Base-by-base conservation (phyloP, 1,140 invertebrate genomes). In the Drosophila rufa region DNA sequence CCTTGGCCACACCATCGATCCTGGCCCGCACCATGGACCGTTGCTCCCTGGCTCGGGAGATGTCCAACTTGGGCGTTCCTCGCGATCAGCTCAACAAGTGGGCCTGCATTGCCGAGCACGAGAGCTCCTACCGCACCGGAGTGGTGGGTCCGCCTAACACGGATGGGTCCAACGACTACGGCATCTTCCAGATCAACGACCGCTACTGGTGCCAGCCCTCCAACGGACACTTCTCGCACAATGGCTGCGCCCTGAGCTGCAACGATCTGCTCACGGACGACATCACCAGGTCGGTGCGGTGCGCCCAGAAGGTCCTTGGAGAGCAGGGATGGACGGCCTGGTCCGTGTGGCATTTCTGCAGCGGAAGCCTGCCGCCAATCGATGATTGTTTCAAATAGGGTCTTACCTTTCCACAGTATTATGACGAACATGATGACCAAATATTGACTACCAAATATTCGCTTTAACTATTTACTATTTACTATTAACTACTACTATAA, bases 181-280 rank as follows among this genome's bases (percentile, higher is more conserved):
- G 92, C 0, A 71, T 91, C 33, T 92, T 92, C 62, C 91, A 92
- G 55, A 92, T 92, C 25, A 92, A 92, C 38, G 76, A 87, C 27
- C 48, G 46, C 12, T 92, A 81, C 45, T 92, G 92, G 92, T 92
- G 92, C 45, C 78, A 89, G 68, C 81, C 83, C 4, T 14, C 69
- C 5, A 70, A 53, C 19, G 86, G 79, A 30, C 59, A 70, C 25
- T 73, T 56, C 62, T 90, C 84, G 27, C 40, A 83, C 36, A 82
- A 82, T 27, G 45, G 47, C 19, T 82, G 80, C 15, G 8, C 2
- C 2, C 0, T 82, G 3, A 62, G 46, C 17, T 91, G 89, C 60
- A 70, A 68, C 2, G 76, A 38, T 0, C 48, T 91, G 12, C 53
- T 91, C 0, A 59, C 64, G 15, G 69, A 84, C 17, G 58, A 75